Evolutionary conservation across 2,888 invertebrate species (phyloP).

Genomic region (Euplexia lucipara): DNA sequence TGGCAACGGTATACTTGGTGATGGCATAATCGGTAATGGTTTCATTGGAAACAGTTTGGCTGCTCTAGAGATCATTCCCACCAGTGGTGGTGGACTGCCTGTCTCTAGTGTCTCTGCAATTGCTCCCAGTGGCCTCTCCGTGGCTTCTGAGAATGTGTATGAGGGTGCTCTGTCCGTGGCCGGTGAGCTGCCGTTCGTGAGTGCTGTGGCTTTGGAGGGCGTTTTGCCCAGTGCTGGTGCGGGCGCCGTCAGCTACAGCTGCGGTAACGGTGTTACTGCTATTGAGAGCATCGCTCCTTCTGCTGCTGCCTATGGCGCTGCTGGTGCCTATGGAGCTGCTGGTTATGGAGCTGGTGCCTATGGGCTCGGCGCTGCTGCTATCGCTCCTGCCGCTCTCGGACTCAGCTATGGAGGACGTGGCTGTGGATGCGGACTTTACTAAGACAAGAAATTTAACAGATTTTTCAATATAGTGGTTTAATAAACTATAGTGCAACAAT

Average conservation of each 20-base stretch:
- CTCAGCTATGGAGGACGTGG: constrained; percentile 17
- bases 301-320: constrained; percentile 26
- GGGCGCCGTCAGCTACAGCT: too few species aligned
- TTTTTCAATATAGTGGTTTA: too few species aligned
- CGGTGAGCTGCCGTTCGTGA: constrained; percentile 57
- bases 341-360: constrained; percentile 3
- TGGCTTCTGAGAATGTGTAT: constrained; percentile 57
- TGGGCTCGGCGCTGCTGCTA: constrained; percentile 20
- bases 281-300: constrained; percentile 27
- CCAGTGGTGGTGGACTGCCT: constrained; percentile 55
- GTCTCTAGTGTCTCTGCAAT: constrained; percentile 50
- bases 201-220: constrained; percentile 34
- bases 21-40: constrained; percentile 5
- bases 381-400: constrained; percentile 9
- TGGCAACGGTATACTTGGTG: constrained; percentile 10
- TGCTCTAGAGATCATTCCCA: constrained; percentile 51
- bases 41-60: constrained; percentile 22
- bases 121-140: constrained; percentile 49
- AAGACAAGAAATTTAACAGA: too few species aligned
- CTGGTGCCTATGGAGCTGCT: constrained; percentile 5
- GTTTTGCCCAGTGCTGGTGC: too few species aligned
- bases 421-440: constrained; percentile 18
- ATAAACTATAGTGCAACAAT: too few species aligned
- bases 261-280: constrained; percentile 13
- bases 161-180: constrained; percentile 52